These are phyloP conservation scores for Drosophila mimica DNA, from an alignment of 2,888 invertebrate genomes.

Conservation along the genomic window DNA sequence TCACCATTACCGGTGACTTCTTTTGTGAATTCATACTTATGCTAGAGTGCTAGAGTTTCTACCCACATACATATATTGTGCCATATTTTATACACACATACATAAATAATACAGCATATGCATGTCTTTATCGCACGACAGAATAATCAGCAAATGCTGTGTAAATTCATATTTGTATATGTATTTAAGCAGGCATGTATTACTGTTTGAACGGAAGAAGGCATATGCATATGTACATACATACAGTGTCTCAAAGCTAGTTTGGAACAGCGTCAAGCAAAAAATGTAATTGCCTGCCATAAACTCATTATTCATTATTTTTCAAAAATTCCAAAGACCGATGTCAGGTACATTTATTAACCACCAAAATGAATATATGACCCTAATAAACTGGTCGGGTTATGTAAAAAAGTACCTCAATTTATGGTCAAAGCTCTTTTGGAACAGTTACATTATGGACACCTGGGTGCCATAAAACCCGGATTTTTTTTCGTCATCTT, in stretches of 20 bases:
- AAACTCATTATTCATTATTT: too few species aligned
- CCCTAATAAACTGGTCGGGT: too few species aligned
- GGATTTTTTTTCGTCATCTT: too few species aligned
- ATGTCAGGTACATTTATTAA: too few species aligned
- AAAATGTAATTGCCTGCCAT: too few species aligned
- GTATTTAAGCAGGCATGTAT: not conserved
- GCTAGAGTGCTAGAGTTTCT: not conserved
- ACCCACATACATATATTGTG: not conserved
- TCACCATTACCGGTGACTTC: slow-evolving; percentile 25
- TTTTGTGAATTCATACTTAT: slow-evolving; percentile 3
- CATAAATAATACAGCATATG: not conserved
- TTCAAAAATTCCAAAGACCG: too few species aligned
- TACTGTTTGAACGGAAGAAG: not conserved
- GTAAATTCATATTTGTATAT: not conserved
- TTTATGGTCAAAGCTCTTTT: too few species aligned
- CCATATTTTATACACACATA: not conserved
- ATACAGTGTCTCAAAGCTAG: not conserved
- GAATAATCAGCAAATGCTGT: slow-evolving; percentile 6
- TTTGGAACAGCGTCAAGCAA: too few species aligned
- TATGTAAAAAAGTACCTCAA: too few species aligned
- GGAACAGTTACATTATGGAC: too few species aligned
- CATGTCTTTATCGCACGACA: not conserved
- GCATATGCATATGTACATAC: not conserved
- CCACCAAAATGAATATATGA: too few species aligned
- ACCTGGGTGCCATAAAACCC: too few species aligned